Percentiles rank a stretch among this genome's conserved stretches.
Evolutionary conservation across 2,888 invertebrate genomes (phyloP).

Genomic region (Candidula unifasciata): DNA sequence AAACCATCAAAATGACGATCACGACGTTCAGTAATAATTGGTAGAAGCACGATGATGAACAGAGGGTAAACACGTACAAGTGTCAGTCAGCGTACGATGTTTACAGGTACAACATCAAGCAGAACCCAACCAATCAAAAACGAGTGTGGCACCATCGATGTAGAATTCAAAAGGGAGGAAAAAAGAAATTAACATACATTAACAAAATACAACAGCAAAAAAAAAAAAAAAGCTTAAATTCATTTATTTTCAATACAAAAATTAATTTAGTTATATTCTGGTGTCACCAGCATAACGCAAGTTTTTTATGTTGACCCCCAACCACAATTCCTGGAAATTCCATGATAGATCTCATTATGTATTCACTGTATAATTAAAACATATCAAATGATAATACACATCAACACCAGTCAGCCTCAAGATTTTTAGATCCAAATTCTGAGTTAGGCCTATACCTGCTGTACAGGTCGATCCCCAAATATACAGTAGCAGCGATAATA

Average conservation of each 20-base stretch:
- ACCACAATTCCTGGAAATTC: too few relatives aligned
- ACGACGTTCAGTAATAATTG: conserved; percentile 49
- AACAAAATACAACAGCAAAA: conserved; percentile 12
- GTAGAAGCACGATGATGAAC: conserved; percentile 48
- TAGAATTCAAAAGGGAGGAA: conserved; percentile 49
- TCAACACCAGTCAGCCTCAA: too few relatives aligned
- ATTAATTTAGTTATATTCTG: too few relatives aligned
- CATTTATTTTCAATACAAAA: background rate
- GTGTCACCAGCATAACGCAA: too few relatives aligned
- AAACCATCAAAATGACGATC: conserved; percentile 49
- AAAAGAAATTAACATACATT: conserved; percentile 41
- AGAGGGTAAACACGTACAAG: conserved; percentile 38
- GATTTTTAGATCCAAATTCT: too few relatives aligned
- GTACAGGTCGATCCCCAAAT: too few relatives aligned
- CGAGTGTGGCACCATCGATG: conserved; percentile 39
- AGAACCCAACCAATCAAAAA: conserved; percentile 41
- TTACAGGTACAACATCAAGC: conserved; percentile 45
- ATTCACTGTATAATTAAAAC: too few relatives aligned
- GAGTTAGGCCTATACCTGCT: too few relatives aligned
- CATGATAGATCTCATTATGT: too few relatives aligned
- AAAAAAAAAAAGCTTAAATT: background rate
- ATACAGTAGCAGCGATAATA: too few relatives aligned
- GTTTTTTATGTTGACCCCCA: too few relatives aligned
- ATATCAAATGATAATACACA: too few relatives aligned
- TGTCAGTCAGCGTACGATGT: conserved; percentile 29